Evolutionary conservation across 2,113 vertebrate species (phyloP).

Genomic region (Strix uralensis): DNA sequence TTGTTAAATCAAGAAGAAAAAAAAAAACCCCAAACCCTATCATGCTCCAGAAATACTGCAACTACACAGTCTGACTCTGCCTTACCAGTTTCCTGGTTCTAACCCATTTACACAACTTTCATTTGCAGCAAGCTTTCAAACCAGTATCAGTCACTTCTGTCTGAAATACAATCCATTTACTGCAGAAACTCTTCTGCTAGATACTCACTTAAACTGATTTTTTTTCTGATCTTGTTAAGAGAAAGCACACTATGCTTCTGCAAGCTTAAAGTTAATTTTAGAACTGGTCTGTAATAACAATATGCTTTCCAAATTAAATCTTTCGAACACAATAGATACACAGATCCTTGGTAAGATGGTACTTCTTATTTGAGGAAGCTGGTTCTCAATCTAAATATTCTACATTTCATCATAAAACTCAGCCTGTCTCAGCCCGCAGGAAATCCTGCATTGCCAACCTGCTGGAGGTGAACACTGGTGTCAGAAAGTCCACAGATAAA

Average conservation of each 20-base stretch:
- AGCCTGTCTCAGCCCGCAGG: not conserved
- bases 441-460: not conserved
- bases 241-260: not conserved
- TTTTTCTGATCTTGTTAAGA: not conserved
- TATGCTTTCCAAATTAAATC: not conserved
- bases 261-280: conserved; percentile 36
- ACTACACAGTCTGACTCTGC: conserved; percentile 52
- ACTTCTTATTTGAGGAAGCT: not conserved
- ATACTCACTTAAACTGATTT: not conserved
- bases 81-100: not conserved
- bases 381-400: not conserved
- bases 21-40: conserved; percentile 17
- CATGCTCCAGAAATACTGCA: conserved; percentile 67
- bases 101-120: conserved; percentile 23
- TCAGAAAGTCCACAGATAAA: not conserved
- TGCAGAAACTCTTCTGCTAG: not conserved
- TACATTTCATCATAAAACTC: not conserved
- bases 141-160: not conserved
- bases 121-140: conserved; percentile 2
- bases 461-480: not conserved
- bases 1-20: conserved; percentile 59
- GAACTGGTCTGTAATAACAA: not conserved
- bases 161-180: not conserved
- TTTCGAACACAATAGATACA: not conserved
- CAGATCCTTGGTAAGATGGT: not conserved